Percentiles rank a stretch among this genome's conserved stretches.
These are phyloP conservation scores for Anthonomus grandis DNA, from an alignment of 1,140 invertebrate genomes.

Conservation along the genomic window DNA sequence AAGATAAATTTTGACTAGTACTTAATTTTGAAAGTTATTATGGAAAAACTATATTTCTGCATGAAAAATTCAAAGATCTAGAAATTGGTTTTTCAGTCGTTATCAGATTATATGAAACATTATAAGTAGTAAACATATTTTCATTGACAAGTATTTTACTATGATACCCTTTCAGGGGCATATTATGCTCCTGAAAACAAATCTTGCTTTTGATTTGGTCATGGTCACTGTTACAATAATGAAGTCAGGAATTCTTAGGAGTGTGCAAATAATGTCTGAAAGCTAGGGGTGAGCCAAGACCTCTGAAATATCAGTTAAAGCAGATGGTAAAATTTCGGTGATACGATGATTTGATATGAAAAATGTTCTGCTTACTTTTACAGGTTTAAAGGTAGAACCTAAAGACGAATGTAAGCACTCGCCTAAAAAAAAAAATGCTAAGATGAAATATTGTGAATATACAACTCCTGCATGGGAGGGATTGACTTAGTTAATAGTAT, in stretches of 20 bases:
- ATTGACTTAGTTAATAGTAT: constrained; percentile 20
- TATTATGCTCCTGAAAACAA: constrained; percentile 1
- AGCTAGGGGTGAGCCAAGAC: constrained; percentile 12
- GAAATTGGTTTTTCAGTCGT: constrained; percentile 4
- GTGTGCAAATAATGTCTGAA: constrained; percentile 15
- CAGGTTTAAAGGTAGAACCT: constrained; percentile 6
- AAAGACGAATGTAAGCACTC: background rate
- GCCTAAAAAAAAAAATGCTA: constrained; percentile 9
- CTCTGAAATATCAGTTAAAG: no score
- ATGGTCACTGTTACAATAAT: no score
- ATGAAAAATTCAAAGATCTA: constrained; percentile 10
- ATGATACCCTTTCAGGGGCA: constrained; percentile 11
- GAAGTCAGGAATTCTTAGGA: no score
- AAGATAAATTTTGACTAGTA: constrained; percentile 29
- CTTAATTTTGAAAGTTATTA: background rate
- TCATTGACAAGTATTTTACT: constrained; percentile 15
- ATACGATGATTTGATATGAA: constrained; percentile 14
- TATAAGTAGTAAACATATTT: constrained; percentile 12
- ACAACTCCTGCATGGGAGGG: constrained; percentile 19
- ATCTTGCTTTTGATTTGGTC: no score
- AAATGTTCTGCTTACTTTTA: constrained; percentile 10
- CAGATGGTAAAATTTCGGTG: constrained; percentile 14
- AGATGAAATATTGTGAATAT: constrained; percentile 15
- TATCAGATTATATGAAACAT: constrained; percentile 6
- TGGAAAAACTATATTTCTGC: no score